Base-by-base conservation (phyloP, 2,113 vertebrate genomes). In the Zootoca vivipara region DNA sequence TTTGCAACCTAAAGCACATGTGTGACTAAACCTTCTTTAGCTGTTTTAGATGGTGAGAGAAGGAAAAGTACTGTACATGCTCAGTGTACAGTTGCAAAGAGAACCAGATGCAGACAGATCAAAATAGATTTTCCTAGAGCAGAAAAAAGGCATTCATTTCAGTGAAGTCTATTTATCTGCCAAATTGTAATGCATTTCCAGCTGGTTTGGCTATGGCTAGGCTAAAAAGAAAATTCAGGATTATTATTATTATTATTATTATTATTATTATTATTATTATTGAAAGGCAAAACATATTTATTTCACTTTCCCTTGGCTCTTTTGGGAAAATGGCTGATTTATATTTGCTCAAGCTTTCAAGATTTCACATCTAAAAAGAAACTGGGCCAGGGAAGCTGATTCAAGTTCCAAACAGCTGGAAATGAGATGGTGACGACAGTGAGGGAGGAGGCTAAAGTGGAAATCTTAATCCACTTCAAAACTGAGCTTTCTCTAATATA, bases 41-140 rank as follows among this genome's bases (percentile, higher is more conserved):
- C 85, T 82, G 38, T 83, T 80, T 89, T 84, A 87, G 89, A 88
- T 90, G 91, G 89, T 88, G 8, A 84, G 85, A 80, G 89, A 90
- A 89, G 56, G 40, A 85, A 89, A 92, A 92, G 91, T 81, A 91
- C 85, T 1, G 0, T 33, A 52, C 42, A 74, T 0, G 0, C 73
- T 87, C 28, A 78, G 69, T 86, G 89, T 85, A 46, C 22, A 80
- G 65, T 65, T 92, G 88, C 87, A 80, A 73, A 94, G 87, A 79
- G 89, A 93, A 90, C 81, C 90, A 87, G 92, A 91, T 52, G 64
- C 56, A 38, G 79, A 92, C 88, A 89, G 78, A 90, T 86, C 40
- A 87, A 93, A 93, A 87, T 13, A 89, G 90, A 15, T 69, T 78
- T 87, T 84, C 24, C 52, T 74, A 70, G 20, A 20, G 70, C 52